Base-by-base conservation (phyloP, 2,888 invertebrate species). In the Euproctis similis region DNA sequence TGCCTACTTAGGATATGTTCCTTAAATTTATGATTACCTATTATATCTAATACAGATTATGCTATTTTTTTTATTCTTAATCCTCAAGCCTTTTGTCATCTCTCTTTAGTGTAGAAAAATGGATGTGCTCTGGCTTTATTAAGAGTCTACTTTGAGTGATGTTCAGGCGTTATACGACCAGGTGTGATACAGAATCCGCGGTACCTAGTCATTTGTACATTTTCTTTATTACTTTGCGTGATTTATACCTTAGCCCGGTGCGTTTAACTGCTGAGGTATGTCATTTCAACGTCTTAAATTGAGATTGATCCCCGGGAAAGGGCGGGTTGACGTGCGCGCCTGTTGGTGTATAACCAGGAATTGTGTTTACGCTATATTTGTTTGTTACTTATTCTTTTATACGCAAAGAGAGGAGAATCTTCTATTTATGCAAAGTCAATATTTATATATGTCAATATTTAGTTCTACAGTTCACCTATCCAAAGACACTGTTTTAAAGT, bases 241-340 rank as follows among this genome's bases (percentile, higher is more conserved):
- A 81, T 82, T 80, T 81, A 84, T 81, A 68, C 59, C 62, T 63
- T 63, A 62, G 65, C 72, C 80, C 70, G 80, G 78, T 82, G 78
- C 63, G 78, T 77, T 75, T 81, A 82, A 82, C 82, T 78, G 81
- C 75, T 73, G 63, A 70, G 69, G 65, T 74, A 71, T 80, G 80
- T 80, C 80, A 80, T 80, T 80, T 80, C 69, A 62, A 60, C 69
- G 67, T 73, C 80, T 81, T 71, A 80, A 82, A 82, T 82, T 81
- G 81, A 81, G 81, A 82, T 82, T 78, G 81, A 82, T 81, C 75
- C 70, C 46, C 41, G 59, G 59, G 66, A 66, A n/a, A 65, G 65
- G 60, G 61, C 57, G 62, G 56, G 58, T 55, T 68, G 68, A 68
- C 66, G 62, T 56, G 53, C 66, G 62, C 56, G 53, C 53, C 49